Base-by-base conservation (phyloP, 2,113 vertebrate genomes). In the Zapornia atra region DNA sequence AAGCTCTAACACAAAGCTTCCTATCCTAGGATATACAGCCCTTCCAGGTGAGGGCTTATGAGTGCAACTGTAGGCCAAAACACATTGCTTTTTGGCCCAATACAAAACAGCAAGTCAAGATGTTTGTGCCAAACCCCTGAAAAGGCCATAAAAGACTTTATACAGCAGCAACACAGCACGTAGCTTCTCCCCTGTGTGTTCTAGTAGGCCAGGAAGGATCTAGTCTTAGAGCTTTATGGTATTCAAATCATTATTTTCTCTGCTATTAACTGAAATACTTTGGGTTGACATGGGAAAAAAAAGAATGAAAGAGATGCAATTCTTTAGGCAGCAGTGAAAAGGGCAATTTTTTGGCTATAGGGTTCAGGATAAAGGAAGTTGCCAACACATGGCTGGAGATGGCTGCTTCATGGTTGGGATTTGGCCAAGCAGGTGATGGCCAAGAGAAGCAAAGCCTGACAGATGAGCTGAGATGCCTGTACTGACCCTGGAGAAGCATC, bases 21-120 rank as follows among this genome's bases (percentile, higher is more conserved):
- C 59, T 19, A 20, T 21, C n/a, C 2, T 9, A 63, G 0, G 0
- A 54, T 6, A 12, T 1, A 42, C 18, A 33, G 1, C 17, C 25
- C 57, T 54, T 59, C 19, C 13, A 53, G 56, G 6, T 7, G n/a
- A 59, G 48, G 22, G 42, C 29, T 80, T 33, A 19, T 4, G 20
- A 84, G 66, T 2, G 28, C 42, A 84, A 38, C 29, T 4, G 1
- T 22, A 36, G 28, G 25, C 11, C 36, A 75, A 40, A 59, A 9
- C 20, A 51, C 34, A 16, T 26, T 22, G n/a, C 19, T 42, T 76
- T 70, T 85, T 28, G 25, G 42, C 12, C 44, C 21, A 26, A 18
- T 13, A 84, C 25, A 53, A 80, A 33, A 34, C 21, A 79, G 17
- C 8, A 59, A 34, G 21, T 33, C 15, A 50, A 69, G 40, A 15